Percentiles rank a stretch among this genome's conserved stretches.
Evolutionary conservation across 30 jellyfish, hydroid and myxozoan species (phyloP).

Genomic region (Hydractinia echinata): DNA sequence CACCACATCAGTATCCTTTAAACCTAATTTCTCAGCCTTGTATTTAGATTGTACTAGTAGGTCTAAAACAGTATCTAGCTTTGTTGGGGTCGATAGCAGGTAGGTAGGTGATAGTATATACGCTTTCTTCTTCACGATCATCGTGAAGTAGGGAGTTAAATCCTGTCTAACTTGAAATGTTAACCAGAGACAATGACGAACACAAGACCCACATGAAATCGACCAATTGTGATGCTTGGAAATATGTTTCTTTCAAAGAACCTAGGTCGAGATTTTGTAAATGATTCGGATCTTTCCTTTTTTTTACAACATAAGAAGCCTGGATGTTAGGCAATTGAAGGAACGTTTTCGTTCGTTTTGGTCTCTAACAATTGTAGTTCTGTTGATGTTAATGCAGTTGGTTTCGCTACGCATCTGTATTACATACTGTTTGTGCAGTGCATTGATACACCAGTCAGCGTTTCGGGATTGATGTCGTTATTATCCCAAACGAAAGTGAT

Average conservation of each 20-base stretch:
- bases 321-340: too few relatives aligned
- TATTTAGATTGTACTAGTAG: conserved; percentile 8
- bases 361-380: too few relatives aligned
- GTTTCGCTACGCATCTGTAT: background rate
- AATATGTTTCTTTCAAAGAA: too few relatives aligned
- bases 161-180: conserved; percentile 22
- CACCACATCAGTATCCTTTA: conserved; percentile 33
- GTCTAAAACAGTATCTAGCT: conserved; percentile 19
- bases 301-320: too few relatives aligned
- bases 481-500: background rate
- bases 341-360: too few relatives aligned
- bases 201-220: too few relatives aligned
- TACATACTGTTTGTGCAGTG: conserved; percentile 18
- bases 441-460: conserved; percentile 29
- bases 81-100: conserved; percentile 32
- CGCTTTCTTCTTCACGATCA: background rate
- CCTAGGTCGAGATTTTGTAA: too few relatives aligned
- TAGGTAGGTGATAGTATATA: background rate
- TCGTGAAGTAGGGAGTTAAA: background rate
- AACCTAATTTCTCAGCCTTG: conserved; percentile 33
- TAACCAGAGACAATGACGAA: too few relatives aligned
- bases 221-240: too few relatives aligned
- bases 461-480: conserved; percentile 39
- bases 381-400: too few relatives aligned
- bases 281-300: too few relatives aligned